Evolutionary conservation across 2,888 invertebrate species (phyloP).

Genomic region (Cosmopolites sordidus): DNA sequence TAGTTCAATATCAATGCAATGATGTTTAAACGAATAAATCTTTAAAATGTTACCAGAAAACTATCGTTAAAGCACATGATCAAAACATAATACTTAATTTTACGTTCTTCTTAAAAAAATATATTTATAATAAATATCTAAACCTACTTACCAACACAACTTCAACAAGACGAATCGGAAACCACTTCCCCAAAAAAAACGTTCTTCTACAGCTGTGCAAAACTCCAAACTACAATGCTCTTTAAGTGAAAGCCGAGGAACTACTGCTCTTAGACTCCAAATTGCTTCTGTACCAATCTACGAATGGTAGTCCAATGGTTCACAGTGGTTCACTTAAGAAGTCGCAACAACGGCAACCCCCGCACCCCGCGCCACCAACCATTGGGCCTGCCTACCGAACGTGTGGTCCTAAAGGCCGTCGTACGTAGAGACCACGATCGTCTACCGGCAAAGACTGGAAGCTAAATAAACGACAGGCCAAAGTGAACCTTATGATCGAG

Average conservation of each 20-base stretch:
- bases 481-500: constrained; percentile 32
- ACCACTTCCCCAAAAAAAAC: too few species aligned
- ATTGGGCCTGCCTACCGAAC: constrained; percentile 39
- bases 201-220: background rate
- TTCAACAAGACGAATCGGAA: too few species aligned
- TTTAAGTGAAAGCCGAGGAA: constrained; percentile 23
- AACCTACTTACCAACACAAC: too few species aligned
- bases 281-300: constrained; percentile 48
- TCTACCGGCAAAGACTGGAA: constrained; percentile 41
- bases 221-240: constrained; percentile 9
- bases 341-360: constrained; percentile 47
- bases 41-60: too few species aligned
- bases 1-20: too few species aligned
- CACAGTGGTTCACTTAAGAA: constrained; percentile 41
- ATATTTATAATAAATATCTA: too few species aligned
- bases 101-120: too few species aligned
- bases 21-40: too few species aligned
- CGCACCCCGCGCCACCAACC: constrained; percentile 33
- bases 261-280: constrained; percentile 27
- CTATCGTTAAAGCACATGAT: too few species aligned
- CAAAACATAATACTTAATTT: too few species aligned
- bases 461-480: constrained; percentile 35
- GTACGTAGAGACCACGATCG: constrained; percentile 41
- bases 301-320: constrained; percentile 49
- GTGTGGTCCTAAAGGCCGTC: constrained; percentile 37